These are phyloP conservation scores for Takifugu bimaculatus DNA, from an alignment of 2,113 vertebrate species.

Conservation along the genomic window DNA sequence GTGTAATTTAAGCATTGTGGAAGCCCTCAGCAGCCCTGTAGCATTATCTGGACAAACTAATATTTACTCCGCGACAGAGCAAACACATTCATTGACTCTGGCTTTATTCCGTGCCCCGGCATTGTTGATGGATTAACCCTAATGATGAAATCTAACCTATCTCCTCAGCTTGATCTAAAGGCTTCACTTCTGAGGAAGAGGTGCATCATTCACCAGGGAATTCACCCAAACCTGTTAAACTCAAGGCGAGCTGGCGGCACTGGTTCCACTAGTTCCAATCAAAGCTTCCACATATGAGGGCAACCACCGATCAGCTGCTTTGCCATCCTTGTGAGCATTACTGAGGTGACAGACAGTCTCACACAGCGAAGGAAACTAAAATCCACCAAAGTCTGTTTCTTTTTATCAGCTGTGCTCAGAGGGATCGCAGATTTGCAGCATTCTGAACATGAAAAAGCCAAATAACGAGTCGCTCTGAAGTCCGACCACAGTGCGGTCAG, in stretches of 20 bases:
- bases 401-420: slow-evolving; percentile 55
- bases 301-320: slow-evolving; percentile 40
- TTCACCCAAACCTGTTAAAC: slow-evolving; percentile 7
- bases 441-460: slow-evolving; percentile 73
- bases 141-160: slow-evolving; percentile 62
- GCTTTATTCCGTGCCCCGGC: slow-evolving; percentile 55
- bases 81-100: slow-evolving; percentile 60
- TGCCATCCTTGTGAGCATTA: slow-evolving; percentile 29
- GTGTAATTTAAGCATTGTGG: slow-evolving; percentile 66
- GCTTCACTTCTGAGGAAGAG: slow-evolving; percentile 32
- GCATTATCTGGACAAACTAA: slow-evolving; percentile 74
- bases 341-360: slow-evolving; percentile 33
- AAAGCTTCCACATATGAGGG: not conserved
- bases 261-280: not conserved
- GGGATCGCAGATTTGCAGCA: slow-evolving; percentile 70
- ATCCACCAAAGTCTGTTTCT: slow-evolving; percentile 53
- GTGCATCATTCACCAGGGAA: slow-evolving; percentile 51
- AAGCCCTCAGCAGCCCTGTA: slow-evolving; percentile 54
- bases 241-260: slow-evolving; percentile 4
- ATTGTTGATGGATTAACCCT: slow-evolving; percentile 73
- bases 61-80: slow-evolving; percentile 65
- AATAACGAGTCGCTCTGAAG: slow-evolving; percentile 74
- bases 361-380: slow-evolving; percentile 48
- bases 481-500: slow-evolving; percentile 77
- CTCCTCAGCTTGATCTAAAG: slow-evolving; percentile 52